Evolutionary conservation across 2,888 invertebrate species (phyloP).

Genomic region (Pristionchus maxplancki): DNA sequence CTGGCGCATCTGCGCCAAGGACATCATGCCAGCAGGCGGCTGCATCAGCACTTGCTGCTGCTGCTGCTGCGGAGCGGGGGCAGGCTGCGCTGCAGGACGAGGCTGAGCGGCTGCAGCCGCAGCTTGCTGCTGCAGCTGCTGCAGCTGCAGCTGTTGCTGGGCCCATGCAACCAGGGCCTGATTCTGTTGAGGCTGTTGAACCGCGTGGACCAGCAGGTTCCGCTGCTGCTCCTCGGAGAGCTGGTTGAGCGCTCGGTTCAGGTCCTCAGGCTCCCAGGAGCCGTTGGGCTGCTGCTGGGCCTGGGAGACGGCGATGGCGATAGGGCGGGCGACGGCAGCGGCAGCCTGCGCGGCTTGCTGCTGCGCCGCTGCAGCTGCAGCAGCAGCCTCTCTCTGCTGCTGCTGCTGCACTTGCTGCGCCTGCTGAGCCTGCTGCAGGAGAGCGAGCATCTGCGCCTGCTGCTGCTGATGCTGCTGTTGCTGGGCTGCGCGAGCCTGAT

Average conservation of each 20-base stretch:
- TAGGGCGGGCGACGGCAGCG: too few relatives aligned
- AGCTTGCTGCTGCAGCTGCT: neutral
- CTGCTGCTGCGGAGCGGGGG: neutral
- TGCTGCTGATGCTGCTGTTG: neutral
- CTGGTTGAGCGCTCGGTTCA: neutral
- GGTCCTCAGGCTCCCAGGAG: neutral
- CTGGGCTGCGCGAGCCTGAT: neutral
- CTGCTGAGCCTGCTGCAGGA: neutral
- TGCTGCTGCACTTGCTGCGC: neutral
- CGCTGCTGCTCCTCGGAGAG: neutral
- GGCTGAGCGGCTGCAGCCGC: neutral
- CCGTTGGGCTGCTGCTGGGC: neutral
- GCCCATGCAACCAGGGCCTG: neutral
- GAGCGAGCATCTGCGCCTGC: neutral
- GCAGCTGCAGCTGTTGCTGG: neutral
- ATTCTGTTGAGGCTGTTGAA: neutral
- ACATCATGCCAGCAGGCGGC: too few relatives aligned
- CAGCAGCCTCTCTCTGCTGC: too few relatives aligned
- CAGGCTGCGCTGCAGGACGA: neutral
- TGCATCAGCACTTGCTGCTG: too few relatives aligned
- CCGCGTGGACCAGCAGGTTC: too few relatives aligned
- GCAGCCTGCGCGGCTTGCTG: too few relatives aligned
- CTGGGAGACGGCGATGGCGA: too few relatives aligned
- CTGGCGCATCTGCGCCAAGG: neutral
- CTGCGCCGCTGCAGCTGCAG: too few relatives aligned